phyloP scores from a whole-genome alignment of 2,888 invertebrate genomes.

The Ormyrus pomaceus region DNA sequence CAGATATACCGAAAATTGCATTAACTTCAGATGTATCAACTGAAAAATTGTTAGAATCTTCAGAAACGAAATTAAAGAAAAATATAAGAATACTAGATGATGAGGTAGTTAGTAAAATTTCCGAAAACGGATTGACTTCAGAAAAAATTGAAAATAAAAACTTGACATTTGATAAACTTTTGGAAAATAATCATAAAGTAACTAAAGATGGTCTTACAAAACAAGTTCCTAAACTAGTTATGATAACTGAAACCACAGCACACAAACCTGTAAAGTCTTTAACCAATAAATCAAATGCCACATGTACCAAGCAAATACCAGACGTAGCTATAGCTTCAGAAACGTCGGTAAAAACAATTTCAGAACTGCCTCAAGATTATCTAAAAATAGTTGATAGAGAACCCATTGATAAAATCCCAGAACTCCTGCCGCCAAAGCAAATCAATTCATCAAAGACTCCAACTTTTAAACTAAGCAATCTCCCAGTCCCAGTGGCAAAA shows the following conservation, averaged over 20 bases:
- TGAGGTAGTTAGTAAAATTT: too few species aligned
- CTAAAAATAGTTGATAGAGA: too few species aligned
- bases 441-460: too few species aligned
- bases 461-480: too few species aligned
- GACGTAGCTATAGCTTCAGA: not conserved
- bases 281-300: not conserved
- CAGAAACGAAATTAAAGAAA: not conserved
- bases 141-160: too few species aligned
- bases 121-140: too few species aligned
- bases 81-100: not conserved
- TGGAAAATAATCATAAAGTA: not conserved
- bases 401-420: too few species aligned
- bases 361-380: too few species aligned
- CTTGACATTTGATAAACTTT: too few species aligned
- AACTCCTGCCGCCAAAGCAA: too few species aligned
- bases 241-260: not conserved
- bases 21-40: not conserved
- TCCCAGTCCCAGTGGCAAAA: not conserved
- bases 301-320: not conserved
- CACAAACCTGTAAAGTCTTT: not conserved
- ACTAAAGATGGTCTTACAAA: not conserved
- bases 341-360: too few species aligned
- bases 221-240: not conserved
- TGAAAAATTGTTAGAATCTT: not conserved
- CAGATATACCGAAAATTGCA: not conserved